Percentiles rank a stretch among this genome's conserved stretches.
phyloP scores from a whole-genome alignment of 64 coral and sea anemone species.

The Stichodactyla helianthus region DNA sequence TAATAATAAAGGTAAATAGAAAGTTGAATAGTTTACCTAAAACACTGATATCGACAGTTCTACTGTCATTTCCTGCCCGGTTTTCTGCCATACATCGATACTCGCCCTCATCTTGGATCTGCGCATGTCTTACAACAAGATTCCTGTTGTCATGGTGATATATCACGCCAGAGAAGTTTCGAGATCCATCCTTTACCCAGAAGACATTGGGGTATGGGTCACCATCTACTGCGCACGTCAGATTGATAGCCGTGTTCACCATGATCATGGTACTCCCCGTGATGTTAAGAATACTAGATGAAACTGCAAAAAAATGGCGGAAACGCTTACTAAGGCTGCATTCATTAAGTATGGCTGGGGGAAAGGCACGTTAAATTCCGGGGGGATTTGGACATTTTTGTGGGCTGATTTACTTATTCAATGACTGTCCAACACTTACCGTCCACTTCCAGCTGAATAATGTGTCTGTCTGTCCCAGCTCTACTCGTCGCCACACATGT shows the following conservation, averaged over 20 bases:
- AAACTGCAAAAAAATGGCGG: background rate
- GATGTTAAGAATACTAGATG: background rate
- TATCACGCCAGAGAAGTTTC: background rate
- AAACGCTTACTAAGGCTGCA: background rate
- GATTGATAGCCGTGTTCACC: background rate
- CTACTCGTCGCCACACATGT: slow-evolving; percentile 36
- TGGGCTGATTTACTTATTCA: background rate
- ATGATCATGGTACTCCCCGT: background rate
- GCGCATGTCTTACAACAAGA: background rate
- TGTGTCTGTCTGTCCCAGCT: slow-evolving; percentile 2
- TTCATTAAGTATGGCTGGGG: background rate
- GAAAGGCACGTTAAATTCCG: background rate
- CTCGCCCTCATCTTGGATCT: slow-evolving; percentile 4
- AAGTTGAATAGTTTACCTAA: background rate
- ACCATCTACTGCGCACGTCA: slow-evolving; percentile 22
- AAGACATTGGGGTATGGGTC: slow-evolving; percentile 20
- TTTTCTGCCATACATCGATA: slow-evolving; percentile 20
- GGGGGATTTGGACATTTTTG: background rate
- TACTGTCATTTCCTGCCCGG: slow-evolving; percentile 11
- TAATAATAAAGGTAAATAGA: background rate
- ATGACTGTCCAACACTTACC: background rate
- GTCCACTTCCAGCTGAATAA: background rate
- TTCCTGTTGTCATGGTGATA: background rate
- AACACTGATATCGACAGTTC: background rate
- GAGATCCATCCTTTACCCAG: slow-evolving; percentile 13